A percentile compares a stretch with the other conserved stretches of the same genome.
Evolutionary conservation across 2,113 vertebrate genomes (phyloP).

Genomic region (Ciconia maguari): DNA sequence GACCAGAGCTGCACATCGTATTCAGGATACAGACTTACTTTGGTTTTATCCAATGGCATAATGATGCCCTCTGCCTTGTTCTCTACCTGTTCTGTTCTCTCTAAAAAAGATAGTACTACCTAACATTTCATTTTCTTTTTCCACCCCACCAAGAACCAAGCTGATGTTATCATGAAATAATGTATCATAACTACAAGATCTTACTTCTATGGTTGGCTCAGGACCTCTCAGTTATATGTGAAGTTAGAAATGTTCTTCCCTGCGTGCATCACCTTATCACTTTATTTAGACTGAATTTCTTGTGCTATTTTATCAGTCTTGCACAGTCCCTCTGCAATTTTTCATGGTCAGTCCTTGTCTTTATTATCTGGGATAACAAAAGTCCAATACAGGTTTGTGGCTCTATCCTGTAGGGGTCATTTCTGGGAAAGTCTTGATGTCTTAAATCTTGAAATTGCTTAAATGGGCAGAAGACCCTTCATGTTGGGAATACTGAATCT

Average conservation of each 20-base stretch:
- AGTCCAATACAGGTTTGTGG: background rate
- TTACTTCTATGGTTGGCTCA: background rate
- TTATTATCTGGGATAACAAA: background rate
- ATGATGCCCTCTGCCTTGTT: background rate
- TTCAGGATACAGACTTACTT: background rate
- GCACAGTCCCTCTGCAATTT: background rate
- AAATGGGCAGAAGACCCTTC: background rate
- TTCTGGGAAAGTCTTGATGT: background rate
- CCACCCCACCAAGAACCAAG: background rate
- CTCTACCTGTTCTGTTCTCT: background rate
- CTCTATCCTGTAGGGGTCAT: background rate
- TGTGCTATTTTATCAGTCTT: conserved; percentile 13
- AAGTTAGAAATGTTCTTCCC: conserved; percentile 15
- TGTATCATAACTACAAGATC: background rate
- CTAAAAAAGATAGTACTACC: background rate
- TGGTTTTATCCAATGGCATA: background rate
- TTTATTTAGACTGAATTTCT: conserved; percentile 16
- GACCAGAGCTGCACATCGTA: background rate
- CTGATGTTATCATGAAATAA: background rate
- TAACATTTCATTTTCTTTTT: conserved; percentile 7
- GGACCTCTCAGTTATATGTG: background rate
- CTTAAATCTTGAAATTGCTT: background rate
- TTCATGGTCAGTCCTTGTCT: background rate
- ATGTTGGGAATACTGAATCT: background rate
- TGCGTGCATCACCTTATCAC: background rate